A percentile compares a stretch with the other conserved stretches of the same genome.
Conservation (phyloP, 2,113 vertebrate species). For the Hyperopisus bebe region DNA sequence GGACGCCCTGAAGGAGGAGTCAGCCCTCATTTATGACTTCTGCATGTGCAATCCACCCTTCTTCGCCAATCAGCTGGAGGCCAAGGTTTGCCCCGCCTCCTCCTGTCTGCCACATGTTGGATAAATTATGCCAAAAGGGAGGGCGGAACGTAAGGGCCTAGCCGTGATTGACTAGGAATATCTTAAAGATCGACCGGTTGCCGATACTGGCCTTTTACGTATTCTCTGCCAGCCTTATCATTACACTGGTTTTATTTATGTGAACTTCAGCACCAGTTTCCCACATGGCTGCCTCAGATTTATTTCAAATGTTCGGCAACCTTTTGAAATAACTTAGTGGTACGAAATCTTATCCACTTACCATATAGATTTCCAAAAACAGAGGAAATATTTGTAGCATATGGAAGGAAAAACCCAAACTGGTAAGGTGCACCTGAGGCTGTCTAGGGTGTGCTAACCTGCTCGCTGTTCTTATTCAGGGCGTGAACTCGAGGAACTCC, state of each 20-base stretch:
- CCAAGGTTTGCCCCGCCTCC: conserved; percentile 65
- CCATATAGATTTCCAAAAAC: not conserved
- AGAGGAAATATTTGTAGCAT: not conserved
- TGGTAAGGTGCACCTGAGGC: not conserved
- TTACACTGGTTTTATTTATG: not conserved
- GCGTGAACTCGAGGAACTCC: conserved; percentile 92
- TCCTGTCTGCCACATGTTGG: not conserved
- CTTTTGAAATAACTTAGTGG: not conserved
- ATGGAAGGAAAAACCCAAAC: not conserved
- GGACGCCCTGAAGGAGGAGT: conserved; percentile 95
- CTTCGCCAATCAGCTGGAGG: conserved; percentile 93
- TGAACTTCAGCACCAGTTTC: not conserved
- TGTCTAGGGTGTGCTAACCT: not conserved
- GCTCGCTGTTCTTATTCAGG: conserved; percentile 53
- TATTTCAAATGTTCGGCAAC: not conserved
- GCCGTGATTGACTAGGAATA: not conserved
- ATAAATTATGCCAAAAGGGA: not conserved
- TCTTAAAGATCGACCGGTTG: not conserved
- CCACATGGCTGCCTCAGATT: not conserved
- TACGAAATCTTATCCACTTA: not conserved
- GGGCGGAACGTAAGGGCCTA: not conserved
- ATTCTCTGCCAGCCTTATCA: not conserved
- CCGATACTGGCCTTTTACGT: not conserved
- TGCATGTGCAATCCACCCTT: conserved; percentile 99
- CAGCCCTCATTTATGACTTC: conserved; percentile 89